Evolutionary conservation across 2,888 invertebrate species (phyloP), one percentile per base, ranked within the genome.

Genomic region (Sphaerophoria taeniata): DNA sequence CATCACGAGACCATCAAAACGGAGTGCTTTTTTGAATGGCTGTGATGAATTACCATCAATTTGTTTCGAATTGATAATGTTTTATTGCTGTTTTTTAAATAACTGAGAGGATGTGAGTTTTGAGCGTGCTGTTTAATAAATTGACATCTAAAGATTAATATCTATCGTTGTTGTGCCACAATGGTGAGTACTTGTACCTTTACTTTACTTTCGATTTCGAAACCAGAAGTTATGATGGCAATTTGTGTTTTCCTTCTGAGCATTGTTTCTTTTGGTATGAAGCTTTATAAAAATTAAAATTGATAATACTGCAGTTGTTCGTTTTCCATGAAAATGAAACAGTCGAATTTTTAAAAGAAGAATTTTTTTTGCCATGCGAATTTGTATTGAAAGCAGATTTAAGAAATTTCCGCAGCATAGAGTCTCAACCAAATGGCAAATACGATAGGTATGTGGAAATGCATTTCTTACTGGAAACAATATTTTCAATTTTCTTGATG

Each of bases 1-100:
- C 80, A 85, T n/a, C n/a, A n/a, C 81, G 73, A 61, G 61, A 67
- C 49, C 78, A 74, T 78, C 67, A 56, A 67, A 43, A 51, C 56
- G 6, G 16, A 55, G 55, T 14, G 47, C 51, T 74, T 61, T 51
- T 65, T 47, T 67, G 79, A 7, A 6, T 65, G 51, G 69, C 73
- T 65, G 55, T 85, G 81, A 85, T 85, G 76, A 77, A 85, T 85
- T 81, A 80, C 81, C 76, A 65, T 80, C 81, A 85, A 85, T 85
- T 85, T 85, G 85, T 81, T 81, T 85, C 70, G 81, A 63, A 77
- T 85, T 70, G 74, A 75, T 79, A 24, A 16, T 58, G 3, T 58
- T 16, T 60, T 39, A 12, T 60, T 60, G 6, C 39, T 60, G 39
- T 58, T 73, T 47, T 67, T 81, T 70, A 56, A 63, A 75, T 74